Base-by-base conservation (phyloP, 2,888 invertebrate species). In the Dryobota labecula region DNA sequence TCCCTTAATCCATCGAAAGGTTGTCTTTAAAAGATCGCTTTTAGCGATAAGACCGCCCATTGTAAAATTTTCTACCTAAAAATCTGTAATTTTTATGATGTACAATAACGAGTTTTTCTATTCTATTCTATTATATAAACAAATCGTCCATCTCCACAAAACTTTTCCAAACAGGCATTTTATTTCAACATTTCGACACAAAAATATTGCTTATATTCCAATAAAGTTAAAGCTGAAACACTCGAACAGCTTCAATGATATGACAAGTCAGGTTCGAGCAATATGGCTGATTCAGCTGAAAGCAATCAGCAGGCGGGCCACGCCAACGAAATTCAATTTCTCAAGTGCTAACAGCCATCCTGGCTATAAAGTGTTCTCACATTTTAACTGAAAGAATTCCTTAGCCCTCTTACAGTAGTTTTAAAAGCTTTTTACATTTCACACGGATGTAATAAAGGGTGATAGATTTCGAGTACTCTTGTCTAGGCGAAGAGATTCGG, bases 281-380 rank as follows among this genome's bases (percentile, higher is more conserved):
- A 79, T 86, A 82, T 66, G 82, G 86, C 86, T 82, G 87, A 87
- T 82, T 86, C 85, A 86, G 84, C 73, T 70, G 65, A 70, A 76
- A 81, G 84, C 86, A 88, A 89, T 89, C 87, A 87, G 86, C 80
- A 86, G 70, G 73, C 82, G 66, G 68, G 71, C 79, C 80, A 85
- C 78, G 84, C 70, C 73, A 69, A 78, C 81, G 68, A 82, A 88
- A 89, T 89, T 89, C 86, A 87, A 88, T 89, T 88, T 86, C 70
- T 84, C 83, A 78, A 83, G 75, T 80, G 72, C 85, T 84, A 86
- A 86, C 86, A 83, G 77, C 84, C 63, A 82, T 57, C 65, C 49
- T 56, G 43, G 65, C 70, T 76, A 53, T 80, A 78, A 79, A 86
- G 61, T 72, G 65, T 75, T 80, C 80, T 72, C 74, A 70, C 79